A percentile compares a stretch with the other conserved stretches of the same genome.
phyloP scores from a whole-genome alignment of 2,113 vertebrate genomes.

The Falcunculus frontatus region DNA sequence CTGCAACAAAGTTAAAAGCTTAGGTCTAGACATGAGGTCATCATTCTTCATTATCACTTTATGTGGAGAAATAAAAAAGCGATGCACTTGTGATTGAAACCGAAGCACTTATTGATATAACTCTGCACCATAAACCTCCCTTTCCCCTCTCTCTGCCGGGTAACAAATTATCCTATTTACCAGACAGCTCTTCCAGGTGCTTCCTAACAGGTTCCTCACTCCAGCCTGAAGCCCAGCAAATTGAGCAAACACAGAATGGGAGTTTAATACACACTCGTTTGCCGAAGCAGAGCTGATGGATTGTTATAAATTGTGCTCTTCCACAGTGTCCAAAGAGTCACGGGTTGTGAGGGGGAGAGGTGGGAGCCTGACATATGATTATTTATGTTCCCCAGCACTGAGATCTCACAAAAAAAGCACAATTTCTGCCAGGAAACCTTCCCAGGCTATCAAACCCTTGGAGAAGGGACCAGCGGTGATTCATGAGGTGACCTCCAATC shows the following conservation, averaged over 20 bases:
- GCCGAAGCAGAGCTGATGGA: not conserved
- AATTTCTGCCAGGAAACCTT: not conserved
- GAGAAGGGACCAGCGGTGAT: not conserved
- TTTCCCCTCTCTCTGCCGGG: not conserved
- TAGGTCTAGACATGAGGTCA: constrained; percentile 69
- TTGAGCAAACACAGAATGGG: not conserved
- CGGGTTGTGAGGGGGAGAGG: not conserved
- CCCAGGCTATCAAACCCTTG: not conserved
- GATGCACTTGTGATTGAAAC: constrained; percentile 47
- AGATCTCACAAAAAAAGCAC: not conserved
- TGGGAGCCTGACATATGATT: not conserved
- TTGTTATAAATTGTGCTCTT: not conserved
- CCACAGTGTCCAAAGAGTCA: not conserved
- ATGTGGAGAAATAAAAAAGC: constrained; percentile 34
- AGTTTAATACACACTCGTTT: not conserved
- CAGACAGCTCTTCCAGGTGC: not conserved
- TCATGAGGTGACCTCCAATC: not conserved
- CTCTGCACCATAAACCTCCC: not conserved
- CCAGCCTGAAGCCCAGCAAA: not conserved
- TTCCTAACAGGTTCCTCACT: not conserved
- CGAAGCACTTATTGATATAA: constrained; percentile 24
- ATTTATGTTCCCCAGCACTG: not conserved
- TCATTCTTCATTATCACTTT: constrained; percentile 65
- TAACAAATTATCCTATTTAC: constrained; percentile 27
- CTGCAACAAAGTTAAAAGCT: constrained; percentile 65